These are phyloP conservation scores for Lacerta bilineata DNA, from an alignment of 2,797 vertebrate genomes.

Conservation along the genomic window DNA sequence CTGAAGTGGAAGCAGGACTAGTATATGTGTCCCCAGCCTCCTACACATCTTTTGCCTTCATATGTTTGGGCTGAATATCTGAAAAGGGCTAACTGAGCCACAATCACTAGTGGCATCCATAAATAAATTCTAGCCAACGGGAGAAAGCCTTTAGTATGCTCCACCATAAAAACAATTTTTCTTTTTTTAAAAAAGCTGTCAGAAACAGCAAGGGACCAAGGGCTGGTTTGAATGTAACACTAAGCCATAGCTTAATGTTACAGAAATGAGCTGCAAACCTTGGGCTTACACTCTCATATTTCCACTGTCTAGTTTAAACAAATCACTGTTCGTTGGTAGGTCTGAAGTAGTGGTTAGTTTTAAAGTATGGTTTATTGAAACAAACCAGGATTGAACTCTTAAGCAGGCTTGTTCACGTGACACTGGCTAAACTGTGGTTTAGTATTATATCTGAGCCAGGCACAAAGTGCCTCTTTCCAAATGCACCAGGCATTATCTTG, in stretches of 20 bases:
- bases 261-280: background rate
- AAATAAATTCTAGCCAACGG: background rate
- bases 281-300: background rate
- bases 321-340: background rate
- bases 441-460: background rate
- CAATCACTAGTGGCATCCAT: background rate
- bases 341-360: background rate
- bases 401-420: background rate
- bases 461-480: background rate
- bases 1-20: no score
- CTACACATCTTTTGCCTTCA: no score
- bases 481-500: background rate
- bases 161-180: background rate
- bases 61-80: no score
- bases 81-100: background rate
- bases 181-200: background rate
- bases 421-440: background rate
- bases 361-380: background rate
- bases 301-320: background rate
- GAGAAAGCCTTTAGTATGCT: background rate
- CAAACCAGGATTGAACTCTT: background rate
- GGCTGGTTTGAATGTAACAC: background rate
- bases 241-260: background rate
- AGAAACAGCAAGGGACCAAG: background rate
- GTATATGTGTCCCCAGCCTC: no score